These are phyloP conservation scores for Pollimyrus isidori DNA, from an alignment of 2,113 vertebrate species.

Conservation along the genomic window DNA sequence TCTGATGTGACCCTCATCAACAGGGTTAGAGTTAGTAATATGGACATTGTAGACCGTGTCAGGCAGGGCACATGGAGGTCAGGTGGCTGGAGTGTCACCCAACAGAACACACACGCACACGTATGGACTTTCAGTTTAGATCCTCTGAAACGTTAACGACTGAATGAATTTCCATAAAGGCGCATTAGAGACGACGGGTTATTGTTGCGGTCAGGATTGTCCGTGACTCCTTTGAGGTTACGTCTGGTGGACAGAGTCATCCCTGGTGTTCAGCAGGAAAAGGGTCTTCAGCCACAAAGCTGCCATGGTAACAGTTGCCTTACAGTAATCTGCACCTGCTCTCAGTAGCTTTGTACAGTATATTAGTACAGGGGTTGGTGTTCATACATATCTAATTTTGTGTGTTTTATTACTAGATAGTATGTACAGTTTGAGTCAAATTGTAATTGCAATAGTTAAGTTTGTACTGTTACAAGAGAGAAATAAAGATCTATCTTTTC, in stretches of 20 bases:
- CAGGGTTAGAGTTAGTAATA: neutral
- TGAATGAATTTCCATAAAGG: neutral
- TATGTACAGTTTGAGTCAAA: constrained; percentile 15
- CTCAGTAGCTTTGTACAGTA: neutral
- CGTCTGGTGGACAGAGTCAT: neutral
- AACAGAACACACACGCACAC: neutral
- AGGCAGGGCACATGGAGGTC: neutral
- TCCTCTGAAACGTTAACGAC: neutral
- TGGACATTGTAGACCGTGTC: neutral
- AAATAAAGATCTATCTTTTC: constrained; percentile 50
- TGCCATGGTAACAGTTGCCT: constrained; percentile 19
- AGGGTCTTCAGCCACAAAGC: neutral
- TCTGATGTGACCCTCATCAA: neutral
- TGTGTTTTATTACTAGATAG: constrained; percentile 12
- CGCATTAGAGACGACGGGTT: neutral
- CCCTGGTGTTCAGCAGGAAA: neutral
- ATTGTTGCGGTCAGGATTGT: neutral
- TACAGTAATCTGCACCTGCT: constrained; percentile 14
- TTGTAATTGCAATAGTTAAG: constrained; percentile 39
- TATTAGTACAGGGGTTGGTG: constrained; percentile 7
- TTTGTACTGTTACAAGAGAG: constrained; percentile 41
- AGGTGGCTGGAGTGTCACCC: neutral
- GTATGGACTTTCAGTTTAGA: neutral
- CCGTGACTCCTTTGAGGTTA: neutral
- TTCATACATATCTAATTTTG: neutral